Evolutionary conservation across 2,797 vertebrate species (phyloP), one percentile per base, ranked within the genome.

Genomic region (Emydoidea blandingii): DNA sequence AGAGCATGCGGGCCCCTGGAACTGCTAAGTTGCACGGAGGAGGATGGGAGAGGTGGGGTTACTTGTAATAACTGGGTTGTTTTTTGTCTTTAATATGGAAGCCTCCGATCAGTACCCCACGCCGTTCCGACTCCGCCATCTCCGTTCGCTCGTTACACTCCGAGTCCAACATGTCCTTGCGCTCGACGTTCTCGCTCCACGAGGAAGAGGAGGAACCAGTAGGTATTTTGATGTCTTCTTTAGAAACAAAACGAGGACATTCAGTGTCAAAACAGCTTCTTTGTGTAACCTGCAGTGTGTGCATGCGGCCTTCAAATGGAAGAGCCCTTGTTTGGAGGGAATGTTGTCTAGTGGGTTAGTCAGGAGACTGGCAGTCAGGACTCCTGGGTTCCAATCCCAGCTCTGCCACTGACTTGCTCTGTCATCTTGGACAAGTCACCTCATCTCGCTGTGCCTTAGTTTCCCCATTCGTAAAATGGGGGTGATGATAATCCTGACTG

Each of bases 171-270:
- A 99, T 99, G 99, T 99, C 99, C 87, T 96, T 99, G 95, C 99
- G 99, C 95, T 99, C 99, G 84, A 99, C 99, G 0, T 99, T 99
- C 98, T 99, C 99, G 2, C 98, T 99, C 95, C 99, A 99, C 0
- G 99, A 99, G 97, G 99, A 99, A 97, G 99, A 99, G 96, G 99
- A 99, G 95, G 99, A 99, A 98, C 98, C 98, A 97, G 99, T 99
- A 98, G 97, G 98, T 98, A 96, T 97, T 97, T 93, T 96, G 92
- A 37, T 4, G 52, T 94, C 92, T 84, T 72, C 87, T 68, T 81
- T 57, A 97, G 93, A 87, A 96, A 84, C 81, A 59, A 47, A 31
- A 5, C 37, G 80, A 93, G 79, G 83, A 86, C 92, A 74, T 86
- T 92, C 90, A 85, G 37, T 91, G 89, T 94, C 89, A 50, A 82